Evolutionary conservation across 2,888 invertebrate species (phyloP).

Genomic region (Marasmarcha lunaedactyla): DNA sequence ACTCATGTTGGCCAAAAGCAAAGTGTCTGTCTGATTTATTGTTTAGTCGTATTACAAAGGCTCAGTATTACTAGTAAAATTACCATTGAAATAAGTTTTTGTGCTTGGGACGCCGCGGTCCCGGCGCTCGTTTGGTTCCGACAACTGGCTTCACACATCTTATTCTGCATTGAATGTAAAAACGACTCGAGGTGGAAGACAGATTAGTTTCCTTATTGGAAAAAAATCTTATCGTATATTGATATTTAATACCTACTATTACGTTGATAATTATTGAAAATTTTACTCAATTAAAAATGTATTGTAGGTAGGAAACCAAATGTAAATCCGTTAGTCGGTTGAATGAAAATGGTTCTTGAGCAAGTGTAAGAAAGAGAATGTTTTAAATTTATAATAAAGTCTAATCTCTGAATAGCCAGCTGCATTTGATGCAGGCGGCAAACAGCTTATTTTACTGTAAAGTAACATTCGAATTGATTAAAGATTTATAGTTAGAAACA

Average conservation of each 20-base stretch:
- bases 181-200: too few species aligned
- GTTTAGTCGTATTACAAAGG: slow-evolving; percentile 43
- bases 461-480: slow-evolving; percentile 49
- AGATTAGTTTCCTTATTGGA: too few species aligned
- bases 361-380: slow-evolving; percentile 36
- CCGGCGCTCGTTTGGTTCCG: too few species aligned
- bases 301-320: slow-evolving; percentile 35
- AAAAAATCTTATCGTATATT: slow-evolving; percentile 26
- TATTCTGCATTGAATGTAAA: too few species aligned
- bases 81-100: too few species aligned
- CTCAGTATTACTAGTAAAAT: slow-evolving; percentile 56
- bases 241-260: slow-evolving; percentile 10
- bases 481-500: slow-evolving; percentile 49
- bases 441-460: slow-evolving; percentile 53
- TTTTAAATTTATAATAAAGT: slow-evolving; percentile 51
- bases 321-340: slow-evolving; percentile 51
- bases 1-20: slow-evolving; percentile 62
- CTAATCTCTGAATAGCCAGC: too few species aligned
- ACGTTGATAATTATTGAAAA: too few species aligned
- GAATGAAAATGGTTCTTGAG: slow-evolving; percentile 58
- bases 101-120: too few species aligned
- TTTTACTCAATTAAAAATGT: slow-evolving; percentile 16
- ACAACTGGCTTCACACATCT: too few species aligned
- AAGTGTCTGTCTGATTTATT: slow-evolving; percentile 40
- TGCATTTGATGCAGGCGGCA: slow-evolving; percentile 52